Evolutionary conservation across 2,888 invertebrate genomes (phyloP).

Genomic region (Tinea semifulvella): DNA sequence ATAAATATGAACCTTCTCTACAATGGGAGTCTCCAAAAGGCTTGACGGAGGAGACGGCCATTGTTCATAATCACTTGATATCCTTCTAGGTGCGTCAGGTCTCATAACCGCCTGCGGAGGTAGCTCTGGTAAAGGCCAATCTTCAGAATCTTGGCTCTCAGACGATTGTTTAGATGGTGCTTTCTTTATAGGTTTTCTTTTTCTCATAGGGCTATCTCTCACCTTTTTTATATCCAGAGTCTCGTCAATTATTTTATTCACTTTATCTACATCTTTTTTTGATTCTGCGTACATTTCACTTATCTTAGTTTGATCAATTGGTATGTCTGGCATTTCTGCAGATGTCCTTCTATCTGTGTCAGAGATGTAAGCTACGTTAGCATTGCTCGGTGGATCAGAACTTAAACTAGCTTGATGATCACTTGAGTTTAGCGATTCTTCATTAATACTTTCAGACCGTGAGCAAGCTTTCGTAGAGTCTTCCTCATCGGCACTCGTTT

Average conservation of each 20-base stretch:
- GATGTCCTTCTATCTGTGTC: constrained; percentile 83
- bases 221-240: constrained; percentile 32
- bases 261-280: constrained; percentile 55
- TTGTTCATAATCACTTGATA: constrained; percentile 77
- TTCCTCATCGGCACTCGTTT: constrained; percentile 81
- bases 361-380: constrained; percentile 78
- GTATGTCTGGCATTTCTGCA: constrained; percentile 86
- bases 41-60: constrained; percentile 85
- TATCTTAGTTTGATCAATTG: constrained; percentile 75
- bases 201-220: constrained; percentile 34
- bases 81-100: constrained; percentile 34
- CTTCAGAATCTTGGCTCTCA: constrained; percentile 78
- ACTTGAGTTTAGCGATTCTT: constrained; percentile 83
- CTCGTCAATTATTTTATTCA: constrained; percentile 32
- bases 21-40: constrained; percentile 73
- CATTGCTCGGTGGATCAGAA: constrained; percentile 83
- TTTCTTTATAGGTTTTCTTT: constrained; percentile 40
- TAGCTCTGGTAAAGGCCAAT: constrained; percentile 79
- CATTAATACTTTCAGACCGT: constrained; percentile 83
- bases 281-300: constrained; percentile 65
- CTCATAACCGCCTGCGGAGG: constrained; percentile 64
- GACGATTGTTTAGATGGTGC: constrained; percentile 50
- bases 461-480: constrained; percentile 88
- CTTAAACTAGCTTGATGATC: constrained; percentile 87
- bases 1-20: constrained; percentile 82